phyloP scores from a whole-genome alignment of 2,113 vertebrate genomes.

The Phrynocephalus versicolor region DNA sequence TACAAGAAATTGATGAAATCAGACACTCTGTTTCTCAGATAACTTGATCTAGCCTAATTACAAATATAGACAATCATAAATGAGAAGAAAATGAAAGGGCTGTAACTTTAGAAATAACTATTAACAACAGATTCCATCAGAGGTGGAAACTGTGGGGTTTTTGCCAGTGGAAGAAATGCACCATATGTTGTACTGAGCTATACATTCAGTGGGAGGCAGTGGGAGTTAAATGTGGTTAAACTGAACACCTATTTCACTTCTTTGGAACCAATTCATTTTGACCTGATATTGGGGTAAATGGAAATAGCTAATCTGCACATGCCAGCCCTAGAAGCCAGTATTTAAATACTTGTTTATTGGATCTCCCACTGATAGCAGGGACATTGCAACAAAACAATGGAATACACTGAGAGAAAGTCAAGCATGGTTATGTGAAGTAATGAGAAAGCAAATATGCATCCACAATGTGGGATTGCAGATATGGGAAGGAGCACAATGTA shows the following conservation, averaged over 20 bases:
- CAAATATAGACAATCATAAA: neutral
- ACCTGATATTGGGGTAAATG: conserved; percentile 14
- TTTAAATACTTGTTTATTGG: neutral
- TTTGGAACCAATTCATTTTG: neutral
- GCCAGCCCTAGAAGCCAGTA: neutral
- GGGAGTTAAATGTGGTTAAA: neutral
- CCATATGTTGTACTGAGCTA: neutral
- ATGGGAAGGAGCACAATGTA: neutral
- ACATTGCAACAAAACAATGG: neutral
- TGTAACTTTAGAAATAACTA: neutral
- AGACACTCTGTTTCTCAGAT: neutral
- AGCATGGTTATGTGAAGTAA: neutral
- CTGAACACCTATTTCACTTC: neutral
- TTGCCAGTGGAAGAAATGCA: neutral
- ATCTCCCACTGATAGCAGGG: conserved; percentile 22
- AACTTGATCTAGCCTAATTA: neutral
- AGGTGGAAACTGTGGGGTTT: neutral
- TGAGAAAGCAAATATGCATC: neutral
- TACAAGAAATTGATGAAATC: neutral
- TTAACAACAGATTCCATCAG: neutral
- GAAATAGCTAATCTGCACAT: conserved; percentile 6
- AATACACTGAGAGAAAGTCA: neutral
- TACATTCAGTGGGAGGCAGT: neutral
- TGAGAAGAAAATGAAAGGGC: neutral
- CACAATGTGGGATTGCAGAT: neutral